Base-by-base conservation (phyloP, 1,140 invertebrate genomes). In the Battus philenor region DNA sequence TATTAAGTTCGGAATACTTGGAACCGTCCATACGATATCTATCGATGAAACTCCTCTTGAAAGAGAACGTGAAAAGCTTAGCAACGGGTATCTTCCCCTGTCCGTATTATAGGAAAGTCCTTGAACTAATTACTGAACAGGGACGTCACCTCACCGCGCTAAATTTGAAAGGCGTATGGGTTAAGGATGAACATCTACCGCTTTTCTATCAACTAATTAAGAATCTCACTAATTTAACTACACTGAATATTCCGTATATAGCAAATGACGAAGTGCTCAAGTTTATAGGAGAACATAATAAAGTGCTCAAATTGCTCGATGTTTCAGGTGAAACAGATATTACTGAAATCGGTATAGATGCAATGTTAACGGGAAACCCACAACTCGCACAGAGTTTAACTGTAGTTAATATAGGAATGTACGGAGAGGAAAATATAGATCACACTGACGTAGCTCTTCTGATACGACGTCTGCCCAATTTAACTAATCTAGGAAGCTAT, bases 91-190 rank as follows among this genome's bases (percentile, higher is more conserved):
- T 91, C 31, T 92, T 92, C 72, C 90, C 90, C 1, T 85, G 87
- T 43, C 88, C 86, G 9, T 92, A 90, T 66, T 91, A 91, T 67
- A 88, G 88, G 39, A 89, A 89, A 71, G 89, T 92, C 53, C 68
- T 91, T 50, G 83, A 90, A 72, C 82, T 89, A 33, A 89, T 91
- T 53, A 78, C 79, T 1, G 86, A 87, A 13, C 88, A 90, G 69
- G 90, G 90, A 5, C 77, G 79, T 1, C 86, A 90, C 22, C 31
- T 91, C 52, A 87, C 88, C 31, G 86, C 90, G 15, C 74, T 91
- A 11, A 90, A 91, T 81, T 78, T 91, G 44, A 90, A 91, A 86
- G 90, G 91, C 12, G 88, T 92, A 22, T 91, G 91, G 91, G 89
- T 91, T 12, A 88, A 90, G 72, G 90, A 91, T 43, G 90, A 91